Base-by-base conservation (phyloP, 2,113 vertebrate genomes). In the Tympanuchus pallidicinctus region DNA sequence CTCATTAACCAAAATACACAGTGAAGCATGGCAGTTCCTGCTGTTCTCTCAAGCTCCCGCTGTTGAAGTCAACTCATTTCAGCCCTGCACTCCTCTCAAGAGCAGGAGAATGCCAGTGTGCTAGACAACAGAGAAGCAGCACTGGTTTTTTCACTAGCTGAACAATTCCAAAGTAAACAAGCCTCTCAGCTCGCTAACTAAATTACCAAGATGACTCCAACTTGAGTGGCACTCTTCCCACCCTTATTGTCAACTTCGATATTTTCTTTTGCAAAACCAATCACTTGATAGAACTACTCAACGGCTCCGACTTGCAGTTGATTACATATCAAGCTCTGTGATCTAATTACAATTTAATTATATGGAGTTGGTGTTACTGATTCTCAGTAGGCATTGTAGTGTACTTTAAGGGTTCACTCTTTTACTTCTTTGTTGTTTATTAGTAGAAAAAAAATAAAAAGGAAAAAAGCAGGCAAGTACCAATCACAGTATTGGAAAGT, bases 331-430 rank as follows among this genome's bases (percentile, higher is more conserved):
- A 78, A 69, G 52, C 73, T 76, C 83, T 76, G 59, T 76, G 59
- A 76, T 89, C 56, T 92, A 85, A 96, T 86, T 86, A 48, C 50
- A 71, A 27, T 20, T 70, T 89, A 82, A 94, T 94, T 94, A 88
- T 47, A 76, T 60, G 60, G 78, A 91, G 45, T 67, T 91, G 57
- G 59, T 88, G 42, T 66, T 92, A 66, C 50, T 92, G 6, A 74
- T 80, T 69, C 54, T 19, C 63, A 59, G 54, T 77, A 71, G 34
- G 48, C 70, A 38, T 56, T 66, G 30, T 1, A 70, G 30, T 1
- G 0, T 76, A 77, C n/a, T 80, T 82, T 48, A 80, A 92, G 84
- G 64, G 10, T 8, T 59, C 2, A 2, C 2, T 5, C 52, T 78
- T 45, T 43, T 14, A 54, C 38, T 82, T 17, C 45, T 64, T 67